Conservation (phyloP, 1,140 invertebrate species). For the Caenorhabditis elegans region WBcel235 BX284604.4:11061501-11062000, state of each 20-base stretch:
- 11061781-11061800: slow-evolving; percentile 5
- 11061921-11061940: no score
- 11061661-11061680: slow-evolving; percentile 15
- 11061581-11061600: no score
- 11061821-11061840: neutral
- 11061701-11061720: slow-evolving; percentile 1
- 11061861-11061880: slow-evolving; percentile 22
- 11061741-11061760: neutral
- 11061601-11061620: no score
- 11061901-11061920: neutral
- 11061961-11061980: slow-evolving; percentile 14
- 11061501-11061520: no score
- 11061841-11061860: neutral
- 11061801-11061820: neutral
- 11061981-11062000: slow-evolving; percentile 26
- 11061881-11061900: slow-evolving; percentile 4
- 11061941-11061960: slow-evolving; percentile 4
- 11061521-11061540: no score
- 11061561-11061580: no score
- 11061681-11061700: slow-evolving; percentile 4
- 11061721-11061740: neutral
- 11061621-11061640: slow-evolving; percentile 4
- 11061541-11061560: no score
- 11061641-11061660: slow-evolving; percentile 10
- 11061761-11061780: neutral